A percentile compares a stretch with the other conserved stretches of the same genome.
Conservation (phyloP, 2,797 vertebrate species). For the Melanotaenia nigrans region DNA sequence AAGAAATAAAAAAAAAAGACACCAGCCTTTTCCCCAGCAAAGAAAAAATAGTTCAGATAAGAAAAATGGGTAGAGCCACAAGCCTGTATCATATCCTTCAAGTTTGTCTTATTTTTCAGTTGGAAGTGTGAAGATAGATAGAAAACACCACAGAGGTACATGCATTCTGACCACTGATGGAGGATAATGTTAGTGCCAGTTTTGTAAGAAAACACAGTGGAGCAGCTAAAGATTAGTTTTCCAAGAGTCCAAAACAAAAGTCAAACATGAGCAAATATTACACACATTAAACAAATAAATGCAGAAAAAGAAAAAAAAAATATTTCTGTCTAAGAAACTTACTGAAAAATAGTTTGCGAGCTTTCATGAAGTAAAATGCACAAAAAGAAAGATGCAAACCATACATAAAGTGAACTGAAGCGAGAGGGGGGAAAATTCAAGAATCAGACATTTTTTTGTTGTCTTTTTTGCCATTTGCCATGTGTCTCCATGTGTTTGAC, state of each 20-base stretch:
- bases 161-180: background rate
- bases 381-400: background rate
- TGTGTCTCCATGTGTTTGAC: background rate
- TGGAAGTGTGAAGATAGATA: background rate
- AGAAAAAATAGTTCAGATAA: background rate
- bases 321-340: too few species aligned
- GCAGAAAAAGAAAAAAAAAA: too few species aligned
- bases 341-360: background rate
- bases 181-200: background rate
- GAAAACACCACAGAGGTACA: background rate
- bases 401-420: background rate
- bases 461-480: background rate
- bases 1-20: background rate
- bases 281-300: too few species aligned
- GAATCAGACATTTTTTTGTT: background rate
- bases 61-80: background rate
- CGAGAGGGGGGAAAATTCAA: background rate
- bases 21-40: background rate
- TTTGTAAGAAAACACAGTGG: too few species aligned
- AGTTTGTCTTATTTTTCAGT: background rate
- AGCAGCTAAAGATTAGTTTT: too few species aligned
- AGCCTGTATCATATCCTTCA: background rate
- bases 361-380: background rate
- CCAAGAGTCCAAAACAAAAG: too few species aligned
- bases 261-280: too few species aligned